Evolutionary conservation across 2,797 vertebrate species (phyloP).

Genomic region (Cirrhinus mrigala): DNA sequence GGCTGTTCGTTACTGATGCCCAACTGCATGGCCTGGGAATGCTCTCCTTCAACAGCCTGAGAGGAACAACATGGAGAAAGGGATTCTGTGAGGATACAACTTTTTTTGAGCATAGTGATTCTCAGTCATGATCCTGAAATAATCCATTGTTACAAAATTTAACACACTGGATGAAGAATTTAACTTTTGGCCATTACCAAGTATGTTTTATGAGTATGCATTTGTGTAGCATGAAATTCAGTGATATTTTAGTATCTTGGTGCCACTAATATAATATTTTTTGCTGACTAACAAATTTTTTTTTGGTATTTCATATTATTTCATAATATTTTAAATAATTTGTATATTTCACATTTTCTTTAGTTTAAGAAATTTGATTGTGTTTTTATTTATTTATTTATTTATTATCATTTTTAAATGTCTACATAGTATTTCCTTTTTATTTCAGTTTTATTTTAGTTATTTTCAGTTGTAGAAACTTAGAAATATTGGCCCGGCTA

Average conservation of each 20-base stretch:
- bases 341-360: too few species aligned
- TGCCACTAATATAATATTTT: background rate
- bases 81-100: too few species aligned
- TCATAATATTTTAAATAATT: too few species aligned
- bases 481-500: too few species aligned
- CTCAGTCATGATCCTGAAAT: background rate
- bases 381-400: too few species aligned
- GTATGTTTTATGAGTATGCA: background rate
- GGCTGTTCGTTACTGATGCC: conserved; percentile 93
- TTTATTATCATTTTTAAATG: too few species aligned
- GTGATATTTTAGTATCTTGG: background rate
- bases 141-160: background rate
- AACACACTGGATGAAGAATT: background rate
- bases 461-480: too few species aligned
- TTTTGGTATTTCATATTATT: too few species aligned
- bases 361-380: too few species aligned
- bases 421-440: too few species aligned
- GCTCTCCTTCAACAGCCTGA: conserved; percentile 91
- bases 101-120: background rate
- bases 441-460: too few species aligned
- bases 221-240: background rate
- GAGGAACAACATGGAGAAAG: conserved; percentile 15
- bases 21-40: conserved; percentile 76
- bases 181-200: background rate
- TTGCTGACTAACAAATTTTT: too few species aligned